Evolutionary conservation across 2,113 vertebrate species (phyloP), one percentile per base, ranked within the genome.

Genomic region (Carassius auratus): DNA sequence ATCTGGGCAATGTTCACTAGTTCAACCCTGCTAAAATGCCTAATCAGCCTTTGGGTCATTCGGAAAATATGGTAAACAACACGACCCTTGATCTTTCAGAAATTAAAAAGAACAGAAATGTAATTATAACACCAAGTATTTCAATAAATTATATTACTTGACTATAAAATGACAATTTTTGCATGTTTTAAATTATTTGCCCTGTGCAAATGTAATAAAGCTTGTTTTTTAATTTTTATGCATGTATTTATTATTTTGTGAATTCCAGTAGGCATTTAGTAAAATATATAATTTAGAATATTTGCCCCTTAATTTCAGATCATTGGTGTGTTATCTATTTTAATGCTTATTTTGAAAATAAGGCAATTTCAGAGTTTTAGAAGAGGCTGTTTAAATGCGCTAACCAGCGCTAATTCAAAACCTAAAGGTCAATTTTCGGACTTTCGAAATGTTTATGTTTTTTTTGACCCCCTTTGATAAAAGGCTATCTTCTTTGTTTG

Each of bases 1-100:
- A 68, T 78, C 59, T 48, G 57, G 36, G 55, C 19, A 75, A 42
- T 36, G 15, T 19, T 38, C 38, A 48, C 17, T 66, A 38, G 50
- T 57, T 14, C 50, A 17, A 33, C 3, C 59, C 50, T 14, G 26
- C 59, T 8, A 10, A 52, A 30, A 66, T 9, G 78, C 61, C 59
- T 69, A 77, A 55, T 76, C 33, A 77, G 23, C 50, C 80, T 82
- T 69, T 68, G 45, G 64, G 62, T 66, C n/a, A 81, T 33, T 50
- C 21, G 23, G 21, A 75, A 75, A 75, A 75, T 75, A 75, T 26
- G 71, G 42, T 7, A 0, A 74, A 10, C 7, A 21, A 14, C 71
- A 74, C 2, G 4, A 26, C 21, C 42, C 42, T 48, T 75, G 42
- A 75, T 13, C 5, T 48, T 50, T 50, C 71, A 75, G 42, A 23